Percentiles rank a stretch among this genome's conserved stretches.
phyloP scores from a whole-genome alignment of 2,888 invertebrate species.

The Caenorhabditis auriculariae region DNA sequence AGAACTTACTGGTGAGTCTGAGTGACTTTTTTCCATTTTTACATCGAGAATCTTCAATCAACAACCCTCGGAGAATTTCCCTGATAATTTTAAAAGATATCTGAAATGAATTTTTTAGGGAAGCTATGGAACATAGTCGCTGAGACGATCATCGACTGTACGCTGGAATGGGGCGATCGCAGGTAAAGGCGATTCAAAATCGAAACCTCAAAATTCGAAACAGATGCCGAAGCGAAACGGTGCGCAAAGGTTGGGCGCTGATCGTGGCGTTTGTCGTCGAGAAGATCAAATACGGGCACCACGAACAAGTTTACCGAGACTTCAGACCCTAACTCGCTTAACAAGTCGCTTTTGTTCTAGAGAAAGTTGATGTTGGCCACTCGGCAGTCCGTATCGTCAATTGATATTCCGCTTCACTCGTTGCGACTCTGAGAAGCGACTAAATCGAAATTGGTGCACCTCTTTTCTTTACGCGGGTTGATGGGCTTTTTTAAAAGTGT shows the following conservation, averaged over 20 bases:
- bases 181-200: slow-evolving; percentile 18
- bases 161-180: slow-evolving; percentile 63
- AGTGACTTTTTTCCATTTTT: too few species aligned
- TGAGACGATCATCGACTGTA: slow-evolving; percentile 62
- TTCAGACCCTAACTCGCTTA: not conserved
- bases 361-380: slow-evolving; percentile 56
- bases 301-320: slow-evolving; percentile 51
- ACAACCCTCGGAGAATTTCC: not conserved
- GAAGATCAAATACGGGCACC: slow-evolving; percentile 60
- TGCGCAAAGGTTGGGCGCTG: slow-evolving; percentile 59
- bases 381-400: slow-evolving; percentile 45
- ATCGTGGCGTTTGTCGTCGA: slow-evolving; percentile 62
- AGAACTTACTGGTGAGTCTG: slow-evolving; percentile 48
- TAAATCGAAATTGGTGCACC: slow-evolving; percentile 1
- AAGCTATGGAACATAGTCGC: slow-evolving; percentile 61
- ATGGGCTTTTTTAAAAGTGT: not conserved
- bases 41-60: not conserved
- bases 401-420: slow-evolving; percentile 25
- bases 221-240: slow-evolving; percentile 55
- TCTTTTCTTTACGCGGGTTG: not conserved
- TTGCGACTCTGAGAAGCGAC: slow-evolving; percentile 37
- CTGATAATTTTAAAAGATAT: not conserved
- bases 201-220: not conserved
- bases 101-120: slow-evolving; percentile 14
- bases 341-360: slow-evolving; percentile 36